These are phyloP conservation scores for Dissostichus mawsoni DNA, from an alignment of 2,113 vertebrate genomes.

Conservation along the genomic window DNA sequence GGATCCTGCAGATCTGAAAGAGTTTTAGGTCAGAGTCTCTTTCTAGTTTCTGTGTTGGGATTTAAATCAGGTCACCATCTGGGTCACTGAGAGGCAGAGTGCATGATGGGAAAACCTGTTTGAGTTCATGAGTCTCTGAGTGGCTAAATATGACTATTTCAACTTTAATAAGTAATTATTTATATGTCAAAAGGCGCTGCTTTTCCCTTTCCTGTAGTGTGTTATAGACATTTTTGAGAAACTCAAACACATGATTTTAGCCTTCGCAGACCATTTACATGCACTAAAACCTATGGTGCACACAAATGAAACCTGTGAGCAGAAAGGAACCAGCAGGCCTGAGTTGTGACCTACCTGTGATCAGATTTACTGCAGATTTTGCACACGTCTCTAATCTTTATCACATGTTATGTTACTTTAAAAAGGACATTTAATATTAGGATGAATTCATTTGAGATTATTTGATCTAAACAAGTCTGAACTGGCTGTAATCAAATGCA, in stretches of 20 bases:
- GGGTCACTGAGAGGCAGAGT: conserved; percentile 10
- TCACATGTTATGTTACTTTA: neutral
- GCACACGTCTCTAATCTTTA: neutral
- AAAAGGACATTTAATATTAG: too few relatives aligned
- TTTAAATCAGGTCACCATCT: conserved; percentile 35
- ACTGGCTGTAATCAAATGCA: neutral
- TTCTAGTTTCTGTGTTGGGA: neutral
- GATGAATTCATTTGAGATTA: too few relatives aligned
- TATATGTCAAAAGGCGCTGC: too few relatives aligned
- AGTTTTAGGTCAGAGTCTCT: neutral
- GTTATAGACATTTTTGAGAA: neutral
- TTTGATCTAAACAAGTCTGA: too few relatives aligned
- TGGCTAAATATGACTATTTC: neutral
- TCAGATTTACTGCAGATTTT: neutral
- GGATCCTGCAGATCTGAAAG: neutral
- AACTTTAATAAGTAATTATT: neutral
- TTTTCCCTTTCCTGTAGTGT: too few relatives aligned
- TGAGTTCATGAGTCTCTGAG: too few relatives aligned
- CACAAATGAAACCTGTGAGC: neutral
- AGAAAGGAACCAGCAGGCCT: neutral
- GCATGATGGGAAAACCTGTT: neutral
- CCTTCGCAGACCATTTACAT: too few relatives aligned
- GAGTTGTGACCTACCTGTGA: too few relatives aligned
- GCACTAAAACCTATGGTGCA: too few relatives aligned
- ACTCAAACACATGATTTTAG: too few relatives aligned